Percentiles rank a stretch among this genome's conserved stretches.
These are phyloP conservation scores for Ormyrus labotus DNA, from an alignment of 2,888 invertebrate species.

Conservation along the genomic window DNA sequence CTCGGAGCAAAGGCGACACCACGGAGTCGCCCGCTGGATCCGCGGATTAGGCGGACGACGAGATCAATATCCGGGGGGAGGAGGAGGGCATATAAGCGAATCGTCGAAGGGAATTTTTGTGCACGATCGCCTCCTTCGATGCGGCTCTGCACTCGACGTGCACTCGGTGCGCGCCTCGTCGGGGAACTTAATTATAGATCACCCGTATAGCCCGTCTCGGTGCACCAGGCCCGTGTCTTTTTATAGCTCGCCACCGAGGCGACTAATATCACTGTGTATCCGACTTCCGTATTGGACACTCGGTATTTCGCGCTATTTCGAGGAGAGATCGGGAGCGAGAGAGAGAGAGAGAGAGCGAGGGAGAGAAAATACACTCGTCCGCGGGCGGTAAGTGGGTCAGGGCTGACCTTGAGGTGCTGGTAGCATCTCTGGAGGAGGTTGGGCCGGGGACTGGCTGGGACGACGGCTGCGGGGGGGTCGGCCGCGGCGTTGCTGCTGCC, in stretches of 20 bases:
- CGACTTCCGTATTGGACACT: constrained; percentile 16
- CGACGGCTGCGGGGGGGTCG: constrained; percentile 8
- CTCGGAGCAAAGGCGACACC: too few species aligned
- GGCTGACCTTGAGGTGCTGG: constrained; percentile 73
- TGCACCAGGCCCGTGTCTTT: constrained; percentile 32
- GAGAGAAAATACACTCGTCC: neutral
- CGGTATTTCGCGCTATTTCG: neutral
- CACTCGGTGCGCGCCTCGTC: constrained; percentile 4
- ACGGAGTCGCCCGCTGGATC: too few species aligned
- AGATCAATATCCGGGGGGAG: neutral
- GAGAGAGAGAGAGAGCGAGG: too few species aligned
- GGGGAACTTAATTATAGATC: constrained; percentile 48
- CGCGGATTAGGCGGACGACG: neutral
- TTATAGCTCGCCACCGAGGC: constrained; percentile 32
- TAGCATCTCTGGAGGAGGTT: constrained; percentile 69
- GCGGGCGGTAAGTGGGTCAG: neutral
- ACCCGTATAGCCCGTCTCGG: constrained; percentile 20
- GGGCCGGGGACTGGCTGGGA: neutral
- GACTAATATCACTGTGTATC: constrained; percentile 8
- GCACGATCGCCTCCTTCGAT: neutral
- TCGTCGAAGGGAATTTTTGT: constrained; percentile 12
- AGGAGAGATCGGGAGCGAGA: neutral
- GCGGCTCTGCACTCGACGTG: constrained; percentile 12
- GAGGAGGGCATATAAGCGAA: neutral
- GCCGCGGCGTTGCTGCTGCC: constrained; percentile 63